A percentile compares a stretch with the other conserved stretches of the same genome.
phyloP scores from a whole-genome alignment of 2,797 vertebrate genomes.

The Channallabes apus region DNA sequence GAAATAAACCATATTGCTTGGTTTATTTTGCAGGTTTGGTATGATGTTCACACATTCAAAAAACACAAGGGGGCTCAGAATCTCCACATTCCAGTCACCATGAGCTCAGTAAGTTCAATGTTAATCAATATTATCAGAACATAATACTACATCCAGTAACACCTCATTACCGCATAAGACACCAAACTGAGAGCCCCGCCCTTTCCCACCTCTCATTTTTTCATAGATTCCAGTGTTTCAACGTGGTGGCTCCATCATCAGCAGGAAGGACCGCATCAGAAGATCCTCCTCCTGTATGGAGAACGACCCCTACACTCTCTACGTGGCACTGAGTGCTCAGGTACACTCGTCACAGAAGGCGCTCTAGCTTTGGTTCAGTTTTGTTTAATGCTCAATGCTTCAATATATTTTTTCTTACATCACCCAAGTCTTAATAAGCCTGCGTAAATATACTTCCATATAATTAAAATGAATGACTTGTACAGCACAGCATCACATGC shows the following conservation, averaged over 20 bases:
- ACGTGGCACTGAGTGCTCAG: conserved; percentile 80
- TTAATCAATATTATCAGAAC: too few relatives aligned
- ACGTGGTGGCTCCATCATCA: conserved; percentile 85
- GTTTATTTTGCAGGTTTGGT: conserved; percentile 81
- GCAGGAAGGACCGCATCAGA: conserved; percentile 82
- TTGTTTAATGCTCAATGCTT: not conserved
- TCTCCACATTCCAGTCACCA: conserved; percentile 85
- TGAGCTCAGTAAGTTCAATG: conserved; percentile 81
- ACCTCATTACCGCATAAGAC: not conserved
- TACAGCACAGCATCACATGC: not conserved
- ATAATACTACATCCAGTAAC: not conserved
- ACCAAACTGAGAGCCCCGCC: too few relatives aligned
- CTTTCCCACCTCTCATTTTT: not conserved
- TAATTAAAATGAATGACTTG: not conserved
- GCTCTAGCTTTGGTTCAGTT: not conserved
- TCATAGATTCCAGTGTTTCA: conserved; percentile 87
- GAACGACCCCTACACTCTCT: conserved; percentile 84
- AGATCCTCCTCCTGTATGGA: conserved; percentile 87
- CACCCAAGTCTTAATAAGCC: not conserved
- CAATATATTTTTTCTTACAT: not conserved
- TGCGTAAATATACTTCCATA: too few relatives aligned
- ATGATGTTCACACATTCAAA: conserved; percentile 82
- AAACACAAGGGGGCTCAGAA: conserved; percentile 83
- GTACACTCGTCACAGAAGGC: conserved; percentile 58
- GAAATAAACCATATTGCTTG: too few relatives aligned